Conservation (phyloP, 2,797 vertebrate species). For the Hypotaenidia okinawae region DNA sequence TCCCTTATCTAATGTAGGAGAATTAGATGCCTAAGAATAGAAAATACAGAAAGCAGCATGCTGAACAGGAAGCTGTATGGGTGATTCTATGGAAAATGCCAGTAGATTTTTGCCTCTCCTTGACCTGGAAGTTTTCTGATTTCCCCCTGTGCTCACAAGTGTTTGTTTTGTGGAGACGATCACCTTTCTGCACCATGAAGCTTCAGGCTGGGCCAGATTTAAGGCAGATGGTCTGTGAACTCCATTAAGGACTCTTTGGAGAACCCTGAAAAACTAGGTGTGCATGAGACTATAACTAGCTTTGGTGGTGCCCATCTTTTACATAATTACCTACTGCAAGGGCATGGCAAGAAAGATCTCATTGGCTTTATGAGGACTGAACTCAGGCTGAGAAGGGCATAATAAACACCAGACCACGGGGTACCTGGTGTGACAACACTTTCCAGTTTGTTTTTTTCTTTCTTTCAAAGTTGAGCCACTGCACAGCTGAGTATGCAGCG, state of each 20-base stretch:
- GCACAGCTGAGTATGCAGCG: background rate
- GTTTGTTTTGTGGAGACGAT: background rate
- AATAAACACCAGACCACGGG: background rate
- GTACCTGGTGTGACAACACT: background rate
- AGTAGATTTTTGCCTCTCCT: background rate
- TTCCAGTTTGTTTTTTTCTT: background rate
- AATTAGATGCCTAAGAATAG: background rate
- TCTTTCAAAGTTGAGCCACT: background rate
- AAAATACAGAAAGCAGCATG: background rate
- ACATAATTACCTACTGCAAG: background rate
- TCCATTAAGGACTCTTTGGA: background rate
- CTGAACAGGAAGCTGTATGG: background rate
- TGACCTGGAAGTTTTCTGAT: background rate
- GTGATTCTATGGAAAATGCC: background rate
- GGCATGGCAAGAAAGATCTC: background rate
- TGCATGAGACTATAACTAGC: background rate
- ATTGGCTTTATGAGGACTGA: background rate
- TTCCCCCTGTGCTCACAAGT: background rate
- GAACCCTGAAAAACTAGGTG: background rate
- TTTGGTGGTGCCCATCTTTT: slow-evolving; percentile 4
- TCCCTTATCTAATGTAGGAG: background rate
- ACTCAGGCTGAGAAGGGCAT: background rate
- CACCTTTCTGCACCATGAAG: background rate
- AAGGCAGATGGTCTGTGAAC: background rate
- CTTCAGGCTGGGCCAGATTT: background rate